Evolutionary conservation across 2,113 vertebrate species (phyloP), one percentile per base, ranked within the genome.

Genomic region (Sinocyclocheilus grahami): DNA sequence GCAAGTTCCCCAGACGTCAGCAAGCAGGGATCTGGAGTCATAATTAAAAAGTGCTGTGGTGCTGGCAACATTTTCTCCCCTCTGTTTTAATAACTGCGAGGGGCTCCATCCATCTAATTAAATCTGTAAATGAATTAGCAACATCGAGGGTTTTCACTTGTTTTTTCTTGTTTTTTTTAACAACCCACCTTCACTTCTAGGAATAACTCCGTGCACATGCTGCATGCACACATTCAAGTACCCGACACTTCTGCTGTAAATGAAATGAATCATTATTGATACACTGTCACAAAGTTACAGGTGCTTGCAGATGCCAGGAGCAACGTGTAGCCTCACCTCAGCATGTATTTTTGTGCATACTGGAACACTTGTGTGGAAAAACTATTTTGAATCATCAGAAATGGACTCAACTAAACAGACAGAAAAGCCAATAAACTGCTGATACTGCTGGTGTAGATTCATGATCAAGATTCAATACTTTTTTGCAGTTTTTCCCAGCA

Each of bases 111-210:
- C 91, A 92, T 92, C 91, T 93, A 92, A 93, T 92, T 93, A 93
- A 93, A 92, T 93, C 90, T 92, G 92, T 92, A 92, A 93, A 92
- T 91, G 90, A 93, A 91, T 93, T 91, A 91, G 92, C 90, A 93
- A 90, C 91, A 92, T 90, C 83, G 84, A 90, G 89, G 86, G 86
- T 92, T 89, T 85, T 89, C 78, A 87, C 90, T 3, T 42, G 7
- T 11, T 46, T 3, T 9, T 72, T 89, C 24, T 58, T 77, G 82
- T 86, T 85, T 87, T 87, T 89, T 91, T 88, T 89, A 82, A 86
- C 89, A 84, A 80, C 84, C 89, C 88, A 88, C 90, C 87, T 82
- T 87, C 88, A 87, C 89, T 87, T 89, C 82, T 82, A 77, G 84
- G 85, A 90, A 89, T 89, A 87, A 86, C 87, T 89, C 78, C 78